Evolutionary conservation across 2,888 invertebrate genomes (phyloP).

Genomic region (Malacosoma neustria): DNA sequence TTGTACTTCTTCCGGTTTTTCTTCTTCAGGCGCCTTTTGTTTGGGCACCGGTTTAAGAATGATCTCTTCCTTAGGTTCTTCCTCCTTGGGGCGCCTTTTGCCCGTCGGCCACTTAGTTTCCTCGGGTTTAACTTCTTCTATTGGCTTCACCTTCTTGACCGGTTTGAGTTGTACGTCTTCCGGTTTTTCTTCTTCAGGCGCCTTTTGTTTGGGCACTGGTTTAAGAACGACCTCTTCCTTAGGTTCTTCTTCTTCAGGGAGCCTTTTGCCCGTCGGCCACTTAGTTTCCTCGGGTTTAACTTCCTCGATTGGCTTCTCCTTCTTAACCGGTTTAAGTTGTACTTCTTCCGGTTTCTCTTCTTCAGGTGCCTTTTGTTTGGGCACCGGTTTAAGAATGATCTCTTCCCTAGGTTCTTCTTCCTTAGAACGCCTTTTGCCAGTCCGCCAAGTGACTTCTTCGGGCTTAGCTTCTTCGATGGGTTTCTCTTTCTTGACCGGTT

Average conservation of each 20-base stretch:
- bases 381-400: slow-evolving; percentile 28
- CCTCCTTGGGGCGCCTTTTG: slow-evolving; percentile 37
- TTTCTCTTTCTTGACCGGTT: slow-evolving; percentile 24
- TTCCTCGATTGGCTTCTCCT: slow-evolving; percentile 28
- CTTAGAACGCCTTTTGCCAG: slow-evolving; percentile 17
- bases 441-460: slow-evolving; percentile 5
- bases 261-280: slow-evolving; percentile 35
- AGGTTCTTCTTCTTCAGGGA: slow-evolving; percentile 39
- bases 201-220: slow-evolving; percentile 34
- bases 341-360: slow-evolving; percentile 20
- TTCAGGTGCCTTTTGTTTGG: slow-evolving; percentile 19
- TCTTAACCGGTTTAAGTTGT: slow-evolving; percentile 34
- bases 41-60: slow-evolving; percentile 57
- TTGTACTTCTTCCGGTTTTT: slow-evolving; percentile 46
- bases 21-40: too few species aligned
- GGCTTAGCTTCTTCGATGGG: slow-evolving; percentile 13
- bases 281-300: slow-evolving; percentile 18
- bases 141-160: slow-evolving; percentile 21
- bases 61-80: slow-evolving; percentile 38
- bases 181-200: slow-evolving; percentile 27
- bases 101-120: slow-evolving; percentile 33
- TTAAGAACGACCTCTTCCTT: slow-evolving; percentile 56
- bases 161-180: slow-evolving; percentile 41
- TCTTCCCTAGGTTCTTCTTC: slow-evolving; percentile 46
- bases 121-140: slow-evolving; percentile 17